A percentile compares a stretch with the other conserved stretches of the same genome.
Evolutionary conservation across 2,888 invertebrate species (phyloP).

Genomic region (Poecilus cupreus): DNA sequence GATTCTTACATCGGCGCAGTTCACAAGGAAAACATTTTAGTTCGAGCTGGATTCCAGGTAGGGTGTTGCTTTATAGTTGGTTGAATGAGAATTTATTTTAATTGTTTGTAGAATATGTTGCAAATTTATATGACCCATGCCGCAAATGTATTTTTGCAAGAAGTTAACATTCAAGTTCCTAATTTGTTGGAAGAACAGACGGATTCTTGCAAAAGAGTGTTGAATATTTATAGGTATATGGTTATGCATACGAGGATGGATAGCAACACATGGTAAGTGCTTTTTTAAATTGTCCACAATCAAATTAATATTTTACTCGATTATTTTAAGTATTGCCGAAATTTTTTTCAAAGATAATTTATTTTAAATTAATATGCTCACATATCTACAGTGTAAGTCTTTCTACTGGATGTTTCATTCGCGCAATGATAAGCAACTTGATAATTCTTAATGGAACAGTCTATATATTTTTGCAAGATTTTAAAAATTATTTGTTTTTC

Average conservation of each 20-base stretch:
- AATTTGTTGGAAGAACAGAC: conserved; percentile 92
- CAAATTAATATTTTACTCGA: no score
- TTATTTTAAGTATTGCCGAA: no score
- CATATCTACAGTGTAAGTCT: no score
- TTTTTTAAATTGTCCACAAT: not conserved
- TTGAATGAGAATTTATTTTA: not conserved
- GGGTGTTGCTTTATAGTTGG: not conserved
- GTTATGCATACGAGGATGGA: conserved; percentile 98
- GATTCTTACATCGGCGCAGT: conserved; percentile 92
- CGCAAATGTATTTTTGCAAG: conserved; percentile 92
- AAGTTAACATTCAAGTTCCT: conserved; percentile 77
- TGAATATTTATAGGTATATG: conserved; percentile 97
- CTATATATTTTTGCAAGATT: no score
- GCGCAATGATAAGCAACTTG: no score
- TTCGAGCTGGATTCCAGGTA: conserved; percentile 88
- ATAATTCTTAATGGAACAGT: no score
- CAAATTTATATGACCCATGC: conserved; percentile 96
- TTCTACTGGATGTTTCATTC: no score
- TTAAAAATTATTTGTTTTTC: no score
- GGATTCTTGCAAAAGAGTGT: conserved; percentile 95
- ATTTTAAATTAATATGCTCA: no score
- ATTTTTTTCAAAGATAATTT: no score
- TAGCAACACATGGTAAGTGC: conserved; percentile 87
- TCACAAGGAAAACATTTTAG: conserved; percentile 84
- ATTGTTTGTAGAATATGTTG: conserved; percentile 79